These are phyloP conservation scores for Autographa pulchrina DNA, from an alignment of 2,888 invertebrate genomes.

Conservation along the genomic window DNA sequence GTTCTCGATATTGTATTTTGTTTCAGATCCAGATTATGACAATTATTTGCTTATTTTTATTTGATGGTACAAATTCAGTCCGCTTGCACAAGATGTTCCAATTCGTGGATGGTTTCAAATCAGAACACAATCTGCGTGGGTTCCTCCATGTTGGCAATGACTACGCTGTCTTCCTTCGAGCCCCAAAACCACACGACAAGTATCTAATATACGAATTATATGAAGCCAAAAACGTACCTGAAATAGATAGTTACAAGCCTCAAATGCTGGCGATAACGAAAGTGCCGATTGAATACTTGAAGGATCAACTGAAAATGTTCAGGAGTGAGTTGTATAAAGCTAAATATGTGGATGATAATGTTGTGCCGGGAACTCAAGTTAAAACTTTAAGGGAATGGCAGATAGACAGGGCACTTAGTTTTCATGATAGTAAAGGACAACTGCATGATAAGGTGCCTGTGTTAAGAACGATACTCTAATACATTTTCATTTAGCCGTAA, in stretches of 20 bases:
- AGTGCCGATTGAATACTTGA: slow-evolving; percentile 79
- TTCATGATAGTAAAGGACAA: slow-evolving; percentile 49
- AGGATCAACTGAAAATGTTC: slow-evolving; percentile 75
- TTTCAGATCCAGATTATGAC: slow-evolving; percentile 64
- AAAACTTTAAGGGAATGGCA: slow-evolving; percentile 83
- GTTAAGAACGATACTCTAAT: slow-evolving; percentile 66
- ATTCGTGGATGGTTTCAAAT: slow-evolving; percentile 77
- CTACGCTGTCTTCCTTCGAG: slow-evolving; percentile 76
- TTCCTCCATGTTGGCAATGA: slow-evolving; percentile 80
- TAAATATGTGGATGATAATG: slow-evolving; percentile 74
- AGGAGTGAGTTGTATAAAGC: slow-evolving; percentile 75
- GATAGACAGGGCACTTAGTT: slow-evolving; percentile 72
- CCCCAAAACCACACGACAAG: slow-evolving; percentile 77
- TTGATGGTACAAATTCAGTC: slow-evolving; percentile 61
- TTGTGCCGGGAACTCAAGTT: slow-evolving; percentile 80
- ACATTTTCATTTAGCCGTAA: not conserved
- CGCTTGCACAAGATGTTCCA: slow-evolving; percentile 81
- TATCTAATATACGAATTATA: slow-evolving; percentile 79
- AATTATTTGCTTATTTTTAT: slow-evolving; percentile 50
- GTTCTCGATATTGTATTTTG: slow-evolving; percentile 6
- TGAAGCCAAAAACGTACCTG: slow-evolving; percentile 74
- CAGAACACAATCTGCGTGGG: slow-evolving; percentile 75
- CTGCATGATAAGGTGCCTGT: slow-evolving; percentile 65
- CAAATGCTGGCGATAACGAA: slow-evolving; percentile 77
- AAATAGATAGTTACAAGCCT: slow-evolving; percentile 68